Percentiles rank a stretch among this genome's conserved stretches.
Conservation (phyloP, 64 coral and sea anemone genomes). For the Montipora cactus region DNA sequence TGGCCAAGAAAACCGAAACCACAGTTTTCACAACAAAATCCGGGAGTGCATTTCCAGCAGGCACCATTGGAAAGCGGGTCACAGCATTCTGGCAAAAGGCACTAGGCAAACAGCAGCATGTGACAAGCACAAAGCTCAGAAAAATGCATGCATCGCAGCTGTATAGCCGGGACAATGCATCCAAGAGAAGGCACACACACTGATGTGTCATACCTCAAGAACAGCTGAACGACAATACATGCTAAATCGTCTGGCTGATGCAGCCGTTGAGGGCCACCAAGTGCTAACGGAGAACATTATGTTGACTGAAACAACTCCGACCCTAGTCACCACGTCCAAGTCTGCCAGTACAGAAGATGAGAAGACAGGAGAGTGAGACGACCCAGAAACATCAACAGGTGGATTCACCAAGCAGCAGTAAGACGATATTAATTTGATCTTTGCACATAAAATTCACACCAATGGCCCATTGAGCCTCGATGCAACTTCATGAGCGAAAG, state of each 20-base stretch:
- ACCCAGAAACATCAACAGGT: too few relatives aligned
- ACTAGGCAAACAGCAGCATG: not conserved
- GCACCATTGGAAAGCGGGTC: not conserved
- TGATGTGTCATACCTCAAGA: not conserved
- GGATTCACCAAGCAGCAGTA: too few relatives aligned
- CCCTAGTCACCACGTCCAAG: too few relatives aligned
- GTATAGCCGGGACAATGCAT: not conserved
- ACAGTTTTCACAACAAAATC: not conserved
- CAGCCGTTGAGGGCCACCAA: not conserved
- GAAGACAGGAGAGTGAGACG: too few relatives aligned
- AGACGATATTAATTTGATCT: too few relatives aligned
- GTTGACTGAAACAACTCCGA: too few relatives aligned
- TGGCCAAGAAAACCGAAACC: not conserved
- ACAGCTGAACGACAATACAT: not conserved
- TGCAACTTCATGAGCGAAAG: too few relatives aligned
- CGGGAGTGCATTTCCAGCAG: not conserved
- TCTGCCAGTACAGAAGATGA: too few relatives aligned
- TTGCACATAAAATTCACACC: too few relatives aligned
- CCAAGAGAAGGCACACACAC: not conserved
- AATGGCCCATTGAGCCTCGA: too few relatives aligned
- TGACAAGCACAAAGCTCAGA: not conserved
- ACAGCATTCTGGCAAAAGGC: not conserved
- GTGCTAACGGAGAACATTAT: too few relatives aligned
- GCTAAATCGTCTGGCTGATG: not conserved
- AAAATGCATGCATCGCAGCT: not conserved